Evolutionary conservation across 2,888 invertebrate species (phyloP).

Genomic region (Boloria selene): DNA sequence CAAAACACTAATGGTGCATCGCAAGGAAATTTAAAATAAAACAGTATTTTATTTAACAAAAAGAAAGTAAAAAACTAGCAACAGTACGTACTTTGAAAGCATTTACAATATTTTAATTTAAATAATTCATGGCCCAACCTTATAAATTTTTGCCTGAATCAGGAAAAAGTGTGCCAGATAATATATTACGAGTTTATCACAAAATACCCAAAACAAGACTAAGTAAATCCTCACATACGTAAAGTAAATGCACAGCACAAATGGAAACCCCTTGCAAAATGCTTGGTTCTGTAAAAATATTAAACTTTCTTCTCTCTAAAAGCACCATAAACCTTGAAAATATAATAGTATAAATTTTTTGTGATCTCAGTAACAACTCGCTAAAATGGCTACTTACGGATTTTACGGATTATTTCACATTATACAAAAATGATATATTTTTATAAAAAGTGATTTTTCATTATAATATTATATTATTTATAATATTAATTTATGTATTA

Average conservation of each 20-base stretch:
- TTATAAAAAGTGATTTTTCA: too few relatives aligned
- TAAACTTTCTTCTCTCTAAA: constrained; percentile 3
- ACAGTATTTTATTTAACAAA: too few relatives aligned
- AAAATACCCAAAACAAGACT: constrained; percentile 25
- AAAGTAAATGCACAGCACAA: constrained; percentile 23
- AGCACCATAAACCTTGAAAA: neutral
- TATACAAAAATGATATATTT: too few relatives aligned
- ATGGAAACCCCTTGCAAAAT: constrained; percentile 33
- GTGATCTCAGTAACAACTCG: neutral
- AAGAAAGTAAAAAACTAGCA: too few relatives aligned
- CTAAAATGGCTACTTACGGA: neutral
- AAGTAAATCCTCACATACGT: constrained; percentile 15
- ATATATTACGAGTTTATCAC: constrained; percentile 18
- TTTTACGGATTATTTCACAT: too few relatives aligned
- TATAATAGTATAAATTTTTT: too few relatives aligned
- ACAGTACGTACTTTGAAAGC: too few relatives aligned
- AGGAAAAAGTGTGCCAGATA: constrained; percentile 12
- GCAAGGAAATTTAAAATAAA: too few relatives aligned
- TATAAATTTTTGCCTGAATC: neutral
- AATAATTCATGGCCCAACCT: neutral
- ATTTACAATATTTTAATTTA: neutral
- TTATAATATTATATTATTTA: too few relatives aligned
- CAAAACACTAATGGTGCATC: too few relatives aligned
- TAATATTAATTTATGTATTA: too few relatives aligned
- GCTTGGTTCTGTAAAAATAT: constrained; percentile 60